Evolutionary conservation across 2,888 invertebrate species (phyloP), one percentile per base, ranked within the genome.

Genomic region (Temnothorax rugatulus): DNA sequence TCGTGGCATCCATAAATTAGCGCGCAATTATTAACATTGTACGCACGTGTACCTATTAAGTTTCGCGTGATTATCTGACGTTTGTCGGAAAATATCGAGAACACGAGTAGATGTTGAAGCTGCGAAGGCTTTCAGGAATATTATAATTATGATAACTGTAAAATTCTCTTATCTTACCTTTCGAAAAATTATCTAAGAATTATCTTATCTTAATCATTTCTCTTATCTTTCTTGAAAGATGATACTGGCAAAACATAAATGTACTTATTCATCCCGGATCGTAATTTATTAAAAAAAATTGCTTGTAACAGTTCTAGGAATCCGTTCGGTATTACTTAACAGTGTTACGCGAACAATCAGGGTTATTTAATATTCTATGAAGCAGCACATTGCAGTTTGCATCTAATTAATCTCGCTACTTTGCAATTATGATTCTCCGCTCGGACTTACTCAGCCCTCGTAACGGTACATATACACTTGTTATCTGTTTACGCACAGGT

Each of bases 361-460:
- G 18, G 8, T 57, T 57, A 74, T 18, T 74, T 41, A 74, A 74
- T 25, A 74, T 74, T 59, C 25, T 25, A 29, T 29, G 41, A 44
- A 29, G 13, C 25, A 25, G 15, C 21, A 15, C 7, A 7, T 13
- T 13, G 5, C 41, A 41, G 3, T 13, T 25, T 57, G 18, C 13
- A 18, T 4, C 41, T 74, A 9, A 74, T 74, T 59, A 74, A 18
- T 74, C 59, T 47, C 25, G 25, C 21, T 44, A 9, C n/a, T 59
- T 59, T n/a, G 29, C n/a, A 74, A 59, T 41, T 74, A 44, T 15
- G 8, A 47, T 25, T 29, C 7, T 50, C 7, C 4, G 25, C 7
- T 38, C 18, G 34, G 61, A 44, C 21, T n/a, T 44, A 52, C 11
- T 54, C 15, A 0, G 15, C 9, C 4, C 0, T 68, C 50, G 13